Evolutionary conservation across 2,888 invertebrate genomes (phyloP).

Genomic region (Agapetus fuscipes): DNA sequence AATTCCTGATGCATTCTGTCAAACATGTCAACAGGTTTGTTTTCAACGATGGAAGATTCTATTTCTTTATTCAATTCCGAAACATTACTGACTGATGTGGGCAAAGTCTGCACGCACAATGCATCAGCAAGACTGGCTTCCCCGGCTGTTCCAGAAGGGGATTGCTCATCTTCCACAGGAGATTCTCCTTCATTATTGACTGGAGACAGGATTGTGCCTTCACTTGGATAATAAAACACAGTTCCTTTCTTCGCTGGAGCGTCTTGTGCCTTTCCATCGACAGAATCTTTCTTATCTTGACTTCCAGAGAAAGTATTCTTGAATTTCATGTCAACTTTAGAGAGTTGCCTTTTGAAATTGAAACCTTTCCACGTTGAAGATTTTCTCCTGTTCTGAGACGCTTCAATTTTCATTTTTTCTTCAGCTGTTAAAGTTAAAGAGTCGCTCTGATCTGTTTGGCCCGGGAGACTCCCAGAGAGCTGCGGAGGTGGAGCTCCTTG

Average conservation of each 20-base stretch:
- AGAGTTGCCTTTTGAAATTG: constrained; percentile 72
- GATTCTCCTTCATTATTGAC: constrained; percentile 27
- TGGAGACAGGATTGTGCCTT: constrained; percentile 28
- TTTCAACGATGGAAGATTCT: constrained; percentile 2
- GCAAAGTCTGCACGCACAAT: too few species aligned
- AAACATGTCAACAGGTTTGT: constrained; percentile 28
- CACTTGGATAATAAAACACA: constrained; percentile 36
- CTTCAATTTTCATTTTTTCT: constrained; percentile 33
- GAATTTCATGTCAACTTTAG: constrained; percentile 66
- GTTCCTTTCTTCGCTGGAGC: constrained; percentile 30
- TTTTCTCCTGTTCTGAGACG: constrained; percentile 44
- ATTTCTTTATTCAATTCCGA: too few species aligned
- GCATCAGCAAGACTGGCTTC: constrained; percentile 8
- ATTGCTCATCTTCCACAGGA: constrained; percentile 1
- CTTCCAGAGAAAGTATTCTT: constrained; percentile 52
- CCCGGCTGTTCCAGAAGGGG: background rate
- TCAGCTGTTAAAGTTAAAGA: constrained; percentile 28
- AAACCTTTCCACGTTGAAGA: constrained; percentile 68
- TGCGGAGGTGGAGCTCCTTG: constrained; percentile 24
- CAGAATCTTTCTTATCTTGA: constrained; percentile 35
- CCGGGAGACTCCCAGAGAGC: constrained; percentile 22
- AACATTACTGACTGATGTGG: too few species aligned
- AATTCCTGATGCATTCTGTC: constrained; percentile 38
- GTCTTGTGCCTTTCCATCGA: constrained; percentile 32
- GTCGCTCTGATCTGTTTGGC: constrained; percentile 24